Percentiles rank a stretch among this genome's conserved stretches.
Conservation (phyloP, 2,113 vertebrate species). For the Seriola quinqueradiata region DNA sequence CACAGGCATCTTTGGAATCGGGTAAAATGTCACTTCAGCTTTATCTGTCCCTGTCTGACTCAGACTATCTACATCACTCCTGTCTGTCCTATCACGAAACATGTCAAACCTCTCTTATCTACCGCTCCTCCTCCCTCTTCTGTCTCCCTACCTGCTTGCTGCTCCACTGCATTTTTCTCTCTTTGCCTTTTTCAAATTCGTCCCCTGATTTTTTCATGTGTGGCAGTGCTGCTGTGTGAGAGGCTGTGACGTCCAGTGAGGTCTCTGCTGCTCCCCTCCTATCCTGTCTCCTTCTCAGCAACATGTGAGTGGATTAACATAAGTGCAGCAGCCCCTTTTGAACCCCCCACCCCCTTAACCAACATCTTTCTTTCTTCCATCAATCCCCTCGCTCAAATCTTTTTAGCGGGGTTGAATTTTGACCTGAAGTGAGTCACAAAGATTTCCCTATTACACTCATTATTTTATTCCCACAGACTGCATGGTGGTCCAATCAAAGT, state of each 20-base stretch:
- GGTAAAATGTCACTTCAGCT: slow-evolving; percentile 63
- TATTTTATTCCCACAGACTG: not conserved
- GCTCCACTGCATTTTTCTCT: slow-evolving; percentile 75
- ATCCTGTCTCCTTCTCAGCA: slow-evolving; percentile 26
- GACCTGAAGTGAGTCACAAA: slow-evolving; percentile 2
- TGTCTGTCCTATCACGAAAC: slow-evolving; percentile 64
- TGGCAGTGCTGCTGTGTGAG: slow-evolving; percentile 12
- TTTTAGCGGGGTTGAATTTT: slow-evolving; percentile 7
- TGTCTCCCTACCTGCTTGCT: slow-evolving; percentile 62
- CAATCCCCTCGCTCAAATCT: not conserved
- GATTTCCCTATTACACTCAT: not conserved
- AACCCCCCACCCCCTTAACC: not conserved
- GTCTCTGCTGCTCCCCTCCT: slow-evolving; percentile 7
- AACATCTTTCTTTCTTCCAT: slow-evolving; percentile 17
- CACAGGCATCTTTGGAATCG: slow-evolving; percentile 72
- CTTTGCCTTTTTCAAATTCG: slow-evolving; percentile 29
- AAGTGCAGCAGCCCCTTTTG: slow-evolving; percentile 26
- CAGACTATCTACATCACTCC: slow-evolving; percentile 50
- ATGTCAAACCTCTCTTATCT: slow-evolving; percentile 68
- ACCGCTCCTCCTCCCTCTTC: not conserved
- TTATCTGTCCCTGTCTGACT: slow-evolving; percentile 65
- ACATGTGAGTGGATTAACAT: slow-evolving; percentile 62
- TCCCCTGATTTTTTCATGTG: slow-evolving; percentile 29
- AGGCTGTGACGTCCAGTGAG: not conserved
- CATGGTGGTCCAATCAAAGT: not conserved